These are phyloP conservation scores for Spodoptera littoralis DNA, from an alignment of 2,888 invertebrate species.

Conservation along the genomic window DNA sequence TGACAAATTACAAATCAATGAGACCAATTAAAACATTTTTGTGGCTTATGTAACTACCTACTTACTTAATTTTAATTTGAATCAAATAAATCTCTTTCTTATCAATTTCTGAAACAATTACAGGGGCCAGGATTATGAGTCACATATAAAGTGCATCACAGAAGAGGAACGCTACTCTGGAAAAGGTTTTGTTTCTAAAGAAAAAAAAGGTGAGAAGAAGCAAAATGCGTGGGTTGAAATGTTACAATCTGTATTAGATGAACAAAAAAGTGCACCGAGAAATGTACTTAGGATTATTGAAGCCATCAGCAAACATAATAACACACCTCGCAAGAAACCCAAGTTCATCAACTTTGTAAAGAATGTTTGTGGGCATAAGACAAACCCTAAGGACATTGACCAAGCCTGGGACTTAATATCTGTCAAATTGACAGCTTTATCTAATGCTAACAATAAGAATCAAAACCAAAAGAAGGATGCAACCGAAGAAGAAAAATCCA, in stretches of 20 bases:
- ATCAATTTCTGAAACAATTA: slow-evolving; percentile 57
- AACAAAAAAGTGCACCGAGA: slow-evolving; percentile 86
- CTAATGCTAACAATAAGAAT: slow-evolving; percentile 74
- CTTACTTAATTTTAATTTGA: neutral
- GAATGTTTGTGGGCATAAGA: slow-evolving; percentile 89
- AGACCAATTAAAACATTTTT: neutral
- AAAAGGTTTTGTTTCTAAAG: slow-evolving; percentile 92
- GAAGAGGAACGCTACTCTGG: slow-evolving; percentile 97
- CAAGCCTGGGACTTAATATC: slow-evolving; percentile 91
- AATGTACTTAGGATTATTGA: slow-evolving; percentile 90
- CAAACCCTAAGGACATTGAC: slow-evolving; percentile 89
- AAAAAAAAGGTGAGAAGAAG: slow-evolving; percentile 95
- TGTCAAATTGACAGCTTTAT: slow-evolving; percentile 86
- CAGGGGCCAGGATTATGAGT: slow-evolving; percentile 93
- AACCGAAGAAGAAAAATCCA: slow-evolving; percentile 43
- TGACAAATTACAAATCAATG: slow-evolving; percentile 13
- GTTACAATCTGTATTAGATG: slow-evolving; percentile 90
- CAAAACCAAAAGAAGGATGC: slow-evolving; percentile 58
- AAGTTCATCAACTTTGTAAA: slow-evolving; percentile 94
- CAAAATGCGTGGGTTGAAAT: slow-evolving; percentile 95
- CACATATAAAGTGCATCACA: slow-evolving; percentile 95
- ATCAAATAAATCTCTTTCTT: neutral
- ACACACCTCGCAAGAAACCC: slow-evolving; percentile 95
- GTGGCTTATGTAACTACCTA: neutral
- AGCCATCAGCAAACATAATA: slow-evolving; percentile 91